Evolutionary conservation across 2,888 invertebrate species (phyloP).

Genomic region (Sinopyrophorus schimmeli): DNA sequence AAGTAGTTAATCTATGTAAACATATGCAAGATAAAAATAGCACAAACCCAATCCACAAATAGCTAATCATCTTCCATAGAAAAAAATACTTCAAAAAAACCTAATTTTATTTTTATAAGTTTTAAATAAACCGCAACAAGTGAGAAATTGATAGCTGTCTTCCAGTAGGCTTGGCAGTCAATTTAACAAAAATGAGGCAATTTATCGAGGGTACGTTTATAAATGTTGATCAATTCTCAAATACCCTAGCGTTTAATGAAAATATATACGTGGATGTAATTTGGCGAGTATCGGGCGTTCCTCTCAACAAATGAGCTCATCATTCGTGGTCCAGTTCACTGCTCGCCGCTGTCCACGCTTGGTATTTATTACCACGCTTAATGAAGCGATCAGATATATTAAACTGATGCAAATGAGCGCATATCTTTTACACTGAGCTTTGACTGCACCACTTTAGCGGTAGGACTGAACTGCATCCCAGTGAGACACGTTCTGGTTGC

Average conservation of each 20-base stretch:
- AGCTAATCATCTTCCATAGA: too few species aligned
- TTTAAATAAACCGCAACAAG: too few species aligned
- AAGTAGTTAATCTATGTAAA: too few species aligned
- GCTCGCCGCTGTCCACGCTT: conserved; percentile 33
- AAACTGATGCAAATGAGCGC: conserved; percentile 37
- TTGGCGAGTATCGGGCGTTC: conserved; percentile 30
- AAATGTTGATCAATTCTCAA: conserved; percentile 17
- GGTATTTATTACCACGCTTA: conserved; percentile 38
- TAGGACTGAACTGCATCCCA: conserved; percentile 17
- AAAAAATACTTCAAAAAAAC: too few species aligned
- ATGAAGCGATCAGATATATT: conserved; percentile 41
- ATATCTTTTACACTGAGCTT: conserved; percentile 20
- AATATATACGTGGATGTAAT: conserved; percentile 32
- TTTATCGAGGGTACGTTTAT: conserved; percentile 15
- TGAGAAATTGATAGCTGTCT: conserved; percentile 14
- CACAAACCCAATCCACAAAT: too few species aligned
- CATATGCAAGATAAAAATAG: too few species aligned
- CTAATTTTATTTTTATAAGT: too few species aligned
- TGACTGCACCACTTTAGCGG: conserved; percentile 18
- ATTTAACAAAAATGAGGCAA: conserved; percentile 12
- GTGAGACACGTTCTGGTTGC: conserved; percentile 23
- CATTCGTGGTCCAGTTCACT: conserved; percentile 35
- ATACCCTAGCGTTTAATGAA: conserved; percentile 16
- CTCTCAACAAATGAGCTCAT: conserved; percentile 37
- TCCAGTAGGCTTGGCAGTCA: conserved; percentile 7